A percentile compares a stretch with the other conserved stretches of the same genome.
Conservation (phyloP, 1,140 invertebrate species). For the Drosophila saltans region DNA sequence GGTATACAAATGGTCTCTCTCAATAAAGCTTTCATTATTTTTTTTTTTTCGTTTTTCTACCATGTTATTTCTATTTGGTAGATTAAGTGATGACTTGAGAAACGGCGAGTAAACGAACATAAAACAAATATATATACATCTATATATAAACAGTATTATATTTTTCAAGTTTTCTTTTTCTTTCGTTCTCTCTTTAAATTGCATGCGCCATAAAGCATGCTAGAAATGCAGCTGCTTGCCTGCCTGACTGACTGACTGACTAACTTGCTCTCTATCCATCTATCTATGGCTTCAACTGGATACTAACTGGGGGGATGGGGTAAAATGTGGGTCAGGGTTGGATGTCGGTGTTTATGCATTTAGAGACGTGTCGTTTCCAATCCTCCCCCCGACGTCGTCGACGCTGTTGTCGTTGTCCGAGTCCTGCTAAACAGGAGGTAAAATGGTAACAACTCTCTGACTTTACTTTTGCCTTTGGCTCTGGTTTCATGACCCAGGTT, state of each 20-base stretch:
- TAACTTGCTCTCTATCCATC: conserved; percentile 6
- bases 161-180: conserved; percentile 46
- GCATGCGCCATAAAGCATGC: conserved; percentile 54
- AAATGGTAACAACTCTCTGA: conserved; percentile 32
- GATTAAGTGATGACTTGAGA: conserved; percentile 64
- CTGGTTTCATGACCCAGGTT: conserved; percentile 46
- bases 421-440: conserved; percentile 31
- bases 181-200: conserved; percentile 51
- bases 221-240: conserved; percentile 38
- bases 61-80: conserved; percentile 52
- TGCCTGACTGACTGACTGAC: conserved; percentile 11
- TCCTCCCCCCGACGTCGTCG: not conserved
- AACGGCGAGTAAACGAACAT: conserved; percentile 43
- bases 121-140: conserved; percentile 33
- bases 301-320: not conserved
- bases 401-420: conserved; percentile 15
- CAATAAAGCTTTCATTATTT: conserved; percentile 19
- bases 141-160: conserved; percentile 19
- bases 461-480: conserved; percentile 36
- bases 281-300: conserved; percentile 9
- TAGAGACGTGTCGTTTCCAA: conserved; percentile 41
- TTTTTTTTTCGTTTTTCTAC: conserved; percentile 14
- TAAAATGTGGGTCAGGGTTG: conserved; percentile 57
- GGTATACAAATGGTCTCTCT: conserved; percentile 37
- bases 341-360: conserved; percentile 57